Base-by-base conservation (phyloP, 2,113 vertebrate species). In the Furnarius figulus region DNA sequence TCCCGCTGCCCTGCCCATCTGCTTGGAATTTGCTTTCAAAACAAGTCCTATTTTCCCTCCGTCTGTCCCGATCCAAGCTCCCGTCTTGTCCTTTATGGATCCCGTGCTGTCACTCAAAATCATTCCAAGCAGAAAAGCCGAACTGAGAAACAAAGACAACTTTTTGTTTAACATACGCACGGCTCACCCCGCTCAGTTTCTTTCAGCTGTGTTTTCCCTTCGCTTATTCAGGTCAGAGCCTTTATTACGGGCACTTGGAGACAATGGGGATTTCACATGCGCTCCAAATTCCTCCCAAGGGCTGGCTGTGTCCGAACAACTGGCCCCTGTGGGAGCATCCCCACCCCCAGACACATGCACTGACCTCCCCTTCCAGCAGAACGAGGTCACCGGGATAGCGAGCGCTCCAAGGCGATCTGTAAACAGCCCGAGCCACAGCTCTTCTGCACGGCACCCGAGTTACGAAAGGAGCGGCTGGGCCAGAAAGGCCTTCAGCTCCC, bases 1-100 rank as follows among this genome's bases (percentile, higher is more conserved):
- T 87, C 93, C 93, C 42, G 91, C 94, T 85, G 95, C 74, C 82
- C 93, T 93, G 88, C 76, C 95, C 88, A 90, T 95, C 95, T 96
- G 93, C 83, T 91, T 61, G 73, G 68, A 81, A 85, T 78, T 68
- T 75, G 65, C 68, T 92, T 81, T 86, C 73, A 92, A 90, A 94
- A 93, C 61, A 88, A 90, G 83, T 28, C 61, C 72, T 50, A 4
- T 90, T 84, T 90, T 77, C 79, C 85, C 73, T 46, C 16, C 1
- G 20, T 18, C 78, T 49, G 15, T 56, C 73, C 83, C 35, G 15
- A 50, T 58, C 71, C 72, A 31, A 59, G 73, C 50, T 74, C 82
- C 16, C 30, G 4, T 59, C 47, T 75, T 44, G 79, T 80, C 76
- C 47, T 84, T 68, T 78, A 80, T 11, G 46, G 77, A 53, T 30